Percentiles rank a stretch among this genome's conserved stretches.
These are phyloP conservation scores for Monoplex corrugatus DNA, from an alignment of 2,888 invertebrate genomes.

Conservation along the genomic window DNA sequence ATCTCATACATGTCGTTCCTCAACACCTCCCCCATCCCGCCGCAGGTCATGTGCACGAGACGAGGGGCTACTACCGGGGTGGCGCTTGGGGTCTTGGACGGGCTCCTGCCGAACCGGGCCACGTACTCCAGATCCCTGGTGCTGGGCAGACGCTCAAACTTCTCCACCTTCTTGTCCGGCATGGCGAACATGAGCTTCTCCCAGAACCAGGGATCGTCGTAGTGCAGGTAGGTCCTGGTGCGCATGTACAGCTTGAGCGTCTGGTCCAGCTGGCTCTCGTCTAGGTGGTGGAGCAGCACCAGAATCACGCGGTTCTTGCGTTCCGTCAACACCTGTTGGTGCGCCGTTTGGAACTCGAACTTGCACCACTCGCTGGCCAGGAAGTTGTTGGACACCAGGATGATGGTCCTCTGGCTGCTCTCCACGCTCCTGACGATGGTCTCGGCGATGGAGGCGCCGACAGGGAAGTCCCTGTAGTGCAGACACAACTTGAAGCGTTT, in stretches of 20 bases:
- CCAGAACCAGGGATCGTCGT: conserved; percentile 97
- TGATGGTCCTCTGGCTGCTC: conserved; percentile 91
- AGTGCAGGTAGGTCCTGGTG: conserved; percentile 91
- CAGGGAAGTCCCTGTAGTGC: conserved; percentile 72
- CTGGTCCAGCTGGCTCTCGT: conserved; percentile 91
- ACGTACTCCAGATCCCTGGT: conserved; percentile 49
- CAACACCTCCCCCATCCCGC: background rate
- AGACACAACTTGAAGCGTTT: conserved; percentile 83
- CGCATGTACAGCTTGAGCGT: conserved; percentile 93
- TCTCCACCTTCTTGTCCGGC: conserved; percentile 82
- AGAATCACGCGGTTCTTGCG: conserved; percentile 90
- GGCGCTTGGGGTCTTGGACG: conserved; percentile 16
- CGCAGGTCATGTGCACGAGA: conserved; percentile 18
- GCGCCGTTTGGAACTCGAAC: conserved; percentile 93
- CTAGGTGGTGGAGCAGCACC: conserved; percentile 91
- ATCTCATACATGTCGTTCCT: conserved; percentile 58
- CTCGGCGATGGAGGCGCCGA: conserved; percentile 86
- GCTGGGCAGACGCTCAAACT: conserved; percentile 48
- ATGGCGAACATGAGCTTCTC: conserved; percentile 93
- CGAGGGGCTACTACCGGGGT: conserved; percentile 12
- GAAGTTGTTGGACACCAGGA: conserved; percentile 93
- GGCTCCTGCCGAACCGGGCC: conserved; percentile 37
- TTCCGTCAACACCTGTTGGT: conserved; percentile 89
- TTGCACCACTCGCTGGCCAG: conserved; percentile 95
- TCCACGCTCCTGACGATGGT: conserved; percentile 94